phyloP scores from a whole-genome alignment of 1,140 invertebrate genomes.

The Musca vetustissima region DNA sequence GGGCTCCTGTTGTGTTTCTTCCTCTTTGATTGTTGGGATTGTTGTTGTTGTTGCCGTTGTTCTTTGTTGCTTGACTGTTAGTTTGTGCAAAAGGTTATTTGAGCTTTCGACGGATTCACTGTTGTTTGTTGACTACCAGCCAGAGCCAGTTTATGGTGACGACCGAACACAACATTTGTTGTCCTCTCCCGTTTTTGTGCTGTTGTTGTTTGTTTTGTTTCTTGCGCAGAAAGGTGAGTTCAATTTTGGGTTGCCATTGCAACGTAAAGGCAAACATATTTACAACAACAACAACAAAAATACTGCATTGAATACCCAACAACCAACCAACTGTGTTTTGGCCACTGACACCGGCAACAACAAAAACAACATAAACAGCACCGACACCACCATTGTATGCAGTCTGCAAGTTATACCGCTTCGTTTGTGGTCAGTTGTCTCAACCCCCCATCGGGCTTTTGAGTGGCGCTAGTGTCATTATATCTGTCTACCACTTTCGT shows the following conservation, averaged over 20 bases:
- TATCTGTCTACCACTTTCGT: no score
- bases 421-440: no score
- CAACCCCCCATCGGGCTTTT: no score
- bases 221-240: background rate
- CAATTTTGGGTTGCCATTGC: slow-evolving; percentile 18
- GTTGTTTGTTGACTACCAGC: no score
- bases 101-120: no score
- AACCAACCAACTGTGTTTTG: background rate
- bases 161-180: no score
- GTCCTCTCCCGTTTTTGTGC: background rate
- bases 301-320: slow-evolving; percentile 9
- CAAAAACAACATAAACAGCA: no score
- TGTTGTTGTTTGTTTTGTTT: slow-evolving; percentile 1
- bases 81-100: no score
- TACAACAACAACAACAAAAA: background rate
- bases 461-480: no score
- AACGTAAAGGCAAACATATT: slow-evolving; percentile 14
- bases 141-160: no score
- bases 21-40: background rate
- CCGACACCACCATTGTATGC: no score
- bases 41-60: slow-evolving; percentile 4
- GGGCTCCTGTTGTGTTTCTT: background rate
- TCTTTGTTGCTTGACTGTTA: background rate
- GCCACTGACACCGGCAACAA: background rate
- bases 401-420: no score